phyloP scores from a whole-genome alignment of 2,113 vertebrate genomes.

The Crotalus tigris region DNA sequence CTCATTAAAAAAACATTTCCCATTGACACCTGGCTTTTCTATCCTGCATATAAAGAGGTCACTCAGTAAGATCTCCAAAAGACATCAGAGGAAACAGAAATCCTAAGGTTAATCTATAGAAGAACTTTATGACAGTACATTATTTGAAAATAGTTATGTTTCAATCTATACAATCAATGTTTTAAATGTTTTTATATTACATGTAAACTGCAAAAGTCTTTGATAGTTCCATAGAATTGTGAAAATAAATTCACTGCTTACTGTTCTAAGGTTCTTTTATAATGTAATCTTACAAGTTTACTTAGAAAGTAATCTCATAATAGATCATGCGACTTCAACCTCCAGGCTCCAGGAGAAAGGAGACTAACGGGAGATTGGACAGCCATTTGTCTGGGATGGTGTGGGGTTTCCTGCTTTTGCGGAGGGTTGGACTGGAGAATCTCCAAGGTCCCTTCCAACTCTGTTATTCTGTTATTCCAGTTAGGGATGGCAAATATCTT shows the following conservation, averaged over 20 bases:
- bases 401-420: not conserved
- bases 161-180: not conserved
- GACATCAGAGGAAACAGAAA: no score
- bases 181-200: not conserved
- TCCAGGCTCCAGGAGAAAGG: not conserved
- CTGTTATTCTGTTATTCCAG: no score
- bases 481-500: no score
- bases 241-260: not conserved
- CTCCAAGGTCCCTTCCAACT: not conserved
- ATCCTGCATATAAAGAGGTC: not conserved
- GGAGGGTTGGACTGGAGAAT: not conserved
- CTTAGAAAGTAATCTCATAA: not conserved
- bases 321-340: not conserved
- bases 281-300: not conserved
- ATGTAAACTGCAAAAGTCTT: not conserved
- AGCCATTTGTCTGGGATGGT: not conserved
- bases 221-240: not conserved
- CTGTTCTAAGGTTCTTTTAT: not conserved
- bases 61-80: not conserved
- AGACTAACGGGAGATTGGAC: not conserved
- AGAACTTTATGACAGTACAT: no score
- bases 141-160: no score
- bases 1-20: not conserved
- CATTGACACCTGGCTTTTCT: not conserved
- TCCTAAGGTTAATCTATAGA: no score